Percentiles rank a stretch among this genome's conserved stretches.
phyloP scores from a whole-genome alignment of 1,140 invertebrate species.

The Drosophila dunni region DNA sequence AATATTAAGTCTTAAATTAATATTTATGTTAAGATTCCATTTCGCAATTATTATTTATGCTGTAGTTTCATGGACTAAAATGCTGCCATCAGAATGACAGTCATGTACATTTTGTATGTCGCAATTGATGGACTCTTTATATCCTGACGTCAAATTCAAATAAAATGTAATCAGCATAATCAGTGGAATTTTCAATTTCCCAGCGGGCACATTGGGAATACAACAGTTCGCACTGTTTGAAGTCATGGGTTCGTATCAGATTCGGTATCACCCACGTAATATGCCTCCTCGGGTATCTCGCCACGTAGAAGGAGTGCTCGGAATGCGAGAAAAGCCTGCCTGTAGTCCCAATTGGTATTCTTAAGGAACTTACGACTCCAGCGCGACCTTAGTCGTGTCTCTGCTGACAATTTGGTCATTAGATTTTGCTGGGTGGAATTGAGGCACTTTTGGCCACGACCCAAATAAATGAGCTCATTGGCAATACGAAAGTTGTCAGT shows the following conservation, averaged over 20 bases:
- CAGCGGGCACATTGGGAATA: conserved; percentile 41
- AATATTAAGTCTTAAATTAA: neutral
- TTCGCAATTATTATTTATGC: neutral
- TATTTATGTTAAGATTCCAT: neutral
- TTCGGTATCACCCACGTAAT: neutral
- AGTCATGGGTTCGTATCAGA: conserved; percentile 10
- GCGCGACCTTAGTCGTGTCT: conserved; percentile 24
- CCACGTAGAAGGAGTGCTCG: conserved; percentile 6
- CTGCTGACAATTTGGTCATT: conserved; percentile 13
- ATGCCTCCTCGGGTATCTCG: conserved; percentile 26
- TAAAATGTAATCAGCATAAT: conserved; percentile 58
- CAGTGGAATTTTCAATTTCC: conserved; percentile 59
- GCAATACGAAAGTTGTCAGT: conserved; percentile 32
- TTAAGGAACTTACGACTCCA: conserved; percentile 34
- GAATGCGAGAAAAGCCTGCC: conserved; percentile 36
- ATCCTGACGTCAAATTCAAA: conserved; percentile 34
- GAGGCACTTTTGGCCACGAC: neutral
- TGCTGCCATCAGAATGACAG: neutral
- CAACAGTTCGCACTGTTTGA: neutral
- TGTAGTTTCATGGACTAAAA: neutral
- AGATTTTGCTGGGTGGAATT: conserved; percentile 6
- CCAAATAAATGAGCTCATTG: conserved; percentile 41
- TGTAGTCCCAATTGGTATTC: conserved; percentile 45
- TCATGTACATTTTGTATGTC: neutral
- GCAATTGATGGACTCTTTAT: neutral